Base-by-base conservation (phyloP, 2,113 vertebrate genomes). In the Globicephala melas region DNA sequence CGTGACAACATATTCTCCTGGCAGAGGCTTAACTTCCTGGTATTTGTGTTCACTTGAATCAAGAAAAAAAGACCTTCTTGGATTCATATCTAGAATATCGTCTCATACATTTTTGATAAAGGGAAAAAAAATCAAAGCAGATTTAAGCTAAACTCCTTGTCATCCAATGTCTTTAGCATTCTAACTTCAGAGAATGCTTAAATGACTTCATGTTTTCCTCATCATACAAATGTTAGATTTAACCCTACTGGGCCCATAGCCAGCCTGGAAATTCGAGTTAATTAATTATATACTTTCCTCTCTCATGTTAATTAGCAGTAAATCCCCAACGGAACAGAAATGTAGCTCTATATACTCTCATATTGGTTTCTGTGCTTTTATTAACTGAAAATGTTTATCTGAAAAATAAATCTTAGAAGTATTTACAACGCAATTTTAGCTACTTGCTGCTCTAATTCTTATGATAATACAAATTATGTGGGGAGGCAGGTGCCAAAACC, bases 261-360 rank as follows among this genome's bases (percentile, higher is more conserved):
- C 97, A 99, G 98, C 99, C 99, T 99, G 98, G 99, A 99, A 99
- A 98, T 98, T 97, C 73, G 97, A 98, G 98, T 98, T 98, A 98
- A 99, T 98, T 99, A 99, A 99, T 98, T 99, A 98, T 98, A 98
- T 98, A 98, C 98, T 98, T 98, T 99, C 98, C 98, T 98, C 98
- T 98, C 98, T 63, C 91, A 80, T 60, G 97, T 98, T 98, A 99
- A 99, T 98, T 97, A 98, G 98, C 93, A 98, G 96, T 94, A 98
- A 97, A 95, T 94, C 0, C 0, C 70, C 89, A 89, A 74, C 0
- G 63, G 62, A 89, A 84, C 67, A 92, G 44, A 96, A 96, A 91
- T 62, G 28, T 25, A 77, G 63, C 14, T 95, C 53, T 65, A 76
- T 79, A 84, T 17, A 91, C 13, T 79, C 41, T 68, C 28, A 92